Base-by-base conservation (phyloP, 2,797 vertebrate species). In the Helostoma temminkii region DNA sequence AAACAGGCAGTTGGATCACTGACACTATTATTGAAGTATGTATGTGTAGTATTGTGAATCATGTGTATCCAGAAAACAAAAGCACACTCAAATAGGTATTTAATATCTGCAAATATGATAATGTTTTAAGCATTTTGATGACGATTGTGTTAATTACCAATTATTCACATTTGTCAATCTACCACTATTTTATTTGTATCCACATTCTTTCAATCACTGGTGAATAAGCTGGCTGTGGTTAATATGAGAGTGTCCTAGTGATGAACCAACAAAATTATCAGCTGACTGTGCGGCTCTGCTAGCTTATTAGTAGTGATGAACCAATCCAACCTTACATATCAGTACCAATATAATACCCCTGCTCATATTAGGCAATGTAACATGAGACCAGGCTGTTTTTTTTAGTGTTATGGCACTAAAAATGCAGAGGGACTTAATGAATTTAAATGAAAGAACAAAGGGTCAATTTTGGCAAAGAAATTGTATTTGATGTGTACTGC, bases 1-100 rank as follows among this genome's bases (percentile, higher is more conserved):
- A 57, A 58, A 71, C 3, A 14, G 14, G 39, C n/a, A 8, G 10
- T 16, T 25, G 48, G 47, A 55, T 28, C 59, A 26, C 28, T 48
- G 26, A 46, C 53, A 24, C 18, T 34, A 21, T 18, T 5, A 3
- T 1, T 12, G 34, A 71, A 43, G 6, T 21, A 30, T 34, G 18
- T 24, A 32, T 24, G 34, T 41, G 9, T 10, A 47, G n/a, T 28
- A 34, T 16, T 46, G 37, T 36, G 19, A 9, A n/a, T 2, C 21
- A 21, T 32, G 53, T 24, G 3, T 43, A n/a, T 39, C 36, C 1
- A 42, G 12, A 32, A 60, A 41, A 25, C 45, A 18, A 55, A 5
- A 9, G 41, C 6, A 10, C n/a, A n/a, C n/a, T n/a, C n/a, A 32
- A 12, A 45, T 11, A 5, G 6, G 10, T 36, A 15, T 25, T 36